Evolutionary conservation across 2,113 vertebrate species (phyloP).

Genomic region (Cheirogaleus medius): DNA sequence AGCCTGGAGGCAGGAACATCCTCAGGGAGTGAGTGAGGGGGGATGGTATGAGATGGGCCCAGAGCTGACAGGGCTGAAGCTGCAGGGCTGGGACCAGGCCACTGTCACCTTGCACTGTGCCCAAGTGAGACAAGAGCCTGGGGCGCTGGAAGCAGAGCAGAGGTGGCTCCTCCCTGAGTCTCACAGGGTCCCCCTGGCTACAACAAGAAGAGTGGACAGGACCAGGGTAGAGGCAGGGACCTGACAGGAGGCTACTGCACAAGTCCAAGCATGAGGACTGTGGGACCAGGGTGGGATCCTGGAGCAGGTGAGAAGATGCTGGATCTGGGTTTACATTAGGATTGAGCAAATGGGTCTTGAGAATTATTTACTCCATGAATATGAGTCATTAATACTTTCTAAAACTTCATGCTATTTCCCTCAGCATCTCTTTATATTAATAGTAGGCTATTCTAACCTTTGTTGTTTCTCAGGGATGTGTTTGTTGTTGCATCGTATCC

Average conservation of each 20-base stretch:
- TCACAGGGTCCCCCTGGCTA: background rate
- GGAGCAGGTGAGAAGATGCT: background rate
- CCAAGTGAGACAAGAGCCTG: background rate
- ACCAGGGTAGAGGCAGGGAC: background rate
- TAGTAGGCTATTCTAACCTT: background rate
- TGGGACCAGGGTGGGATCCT: background rate
- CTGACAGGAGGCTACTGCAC: background rate
- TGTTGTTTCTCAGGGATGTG: background rate
- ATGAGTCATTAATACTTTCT: background rate
- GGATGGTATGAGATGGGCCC: background rate
- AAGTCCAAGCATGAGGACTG: fast-evolving
- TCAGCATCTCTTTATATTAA: too few species aligned
- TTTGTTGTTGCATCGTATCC: background rate
- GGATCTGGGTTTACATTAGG: fast-evolving
- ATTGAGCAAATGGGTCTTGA: too few species aligned
- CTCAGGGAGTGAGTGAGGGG: background rate
- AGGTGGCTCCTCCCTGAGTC: fast-evolving
- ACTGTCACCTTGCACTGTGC: fast-evolving
- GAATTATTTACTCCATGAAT: background rate
- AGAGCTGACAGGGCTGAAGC: too few species aligned
- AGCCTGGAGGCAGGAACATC: background rate
- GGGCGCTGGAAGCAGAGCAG: fast-evolving
- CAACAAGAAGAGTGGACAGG: background rate
- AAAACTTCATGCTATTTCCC: background rate
- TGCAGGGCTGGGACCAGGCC: fast-evolving